Conservation (phyloP, 1,140 invertebrate genomes). For the Habropoda laboriosa region DNA sequence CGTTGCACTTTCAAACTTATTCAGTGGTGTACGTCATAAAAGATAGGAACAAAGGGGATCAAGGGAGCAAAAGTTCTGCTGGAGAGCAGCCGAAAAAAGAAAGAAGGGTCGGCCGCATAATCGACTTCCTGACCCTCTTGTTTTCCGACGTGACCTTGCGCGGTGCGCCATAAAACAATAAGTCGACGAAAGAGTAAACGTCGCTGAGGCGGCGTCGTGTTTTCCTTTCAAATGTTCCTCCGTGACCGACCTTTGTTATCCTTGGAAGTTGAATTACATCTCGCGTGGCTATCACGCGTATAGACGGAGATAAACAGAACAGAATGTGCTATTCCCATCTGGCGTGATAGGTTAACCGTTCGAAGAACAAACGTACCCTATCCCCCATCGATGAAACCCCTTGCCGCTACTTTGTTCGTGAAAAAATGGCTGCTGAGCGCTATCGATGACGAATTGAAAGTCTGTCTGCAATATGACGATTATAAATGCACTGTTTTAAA, state of each 20-base stretch:
- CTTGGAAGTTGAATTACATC: conserved; percentile 18
- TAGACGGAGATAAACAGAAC: background rate
- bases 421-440: too few species aligned
- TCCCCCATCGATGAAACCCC: background rate
- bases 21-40: background rate
- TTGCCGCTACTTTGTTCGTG: too few species aligned
- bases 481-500: too few species aligned
- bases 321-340: background rate
- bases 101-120: background rate
- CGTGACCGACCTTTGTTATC: background rate
- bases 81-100: background rate
- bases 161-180: background rate
- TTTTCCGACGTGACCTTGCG: background rate
- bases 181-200: background rate
- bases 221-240: background rate
- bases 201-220: background rate
- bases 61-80: background rate
- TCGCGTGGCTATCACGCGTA: background rate
- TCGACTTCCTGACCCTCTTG: background rate
- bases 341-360: background rate
- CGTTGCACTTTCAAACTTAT: background rate
- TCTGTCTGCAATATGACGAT: too few species aligned
- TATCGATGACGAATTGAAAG: too few species aligned
- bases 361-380: too few species aligned
- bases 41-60: background rate